Base-by-base conservation (phyloP, 2,888 invertebrate genomes). In the Serripes groenlandicus region DNA sequence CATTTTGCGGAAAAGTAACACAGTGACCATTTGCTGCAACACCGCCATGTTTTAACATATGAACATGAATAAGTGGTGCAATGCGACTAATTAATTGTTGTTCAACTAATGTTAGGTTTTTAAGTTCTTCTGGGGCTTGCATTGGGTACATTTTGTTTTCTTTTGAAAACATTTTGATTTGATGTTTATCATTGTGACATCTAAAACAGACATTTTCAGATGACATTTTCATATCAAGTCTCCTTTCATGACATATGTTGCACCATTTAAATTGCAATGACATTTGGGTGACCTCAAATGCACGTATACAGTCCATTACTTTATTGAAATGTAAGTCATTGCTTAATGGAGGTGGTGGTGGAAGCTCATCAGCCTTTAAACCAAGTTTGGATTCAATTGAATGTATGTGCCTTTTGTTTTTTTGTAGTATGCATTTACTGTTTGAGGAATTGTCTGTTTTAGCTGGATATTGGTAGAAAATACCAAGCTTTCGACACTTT, bases 21-120 rank as follows among this genome's bases (percentile, higher is more conserved):
- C 42, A 42, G 18, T 42, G 42, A 42, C 42, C 42, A 9, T 42
- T 42, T 42, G 9, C 18, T 42, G 11, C 9, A 18, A 18, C 42
- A 42, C 9, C 18, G 9, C 42, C 42, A 18, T 83, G 83, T 58
- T 83, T 83, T 1, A 83, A n/a, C n/a, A n/a, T n/a, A n/a, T n/a
- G n/a, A n/a, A n/a, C n/a, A n/a, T n/a, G n/a, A n/a, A n/a, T n/a
- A 26, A 49, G 37, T 3, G 81, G 85, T 60, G 78, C 21, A 42
- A 81, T 78, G 37, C 81, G 26, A n/a, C 60, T 64, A 23, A 84
- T 84, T 1, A 84, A 56, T 68, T 85, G 85, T 37, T 81, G 85
- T 34, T 85, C 81, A 64, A 81, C 49, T 28, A 81, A 21, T 23
- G 75, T 54, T 15, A 81, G 54, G n/a, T 69, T 28, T 37, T 52